Conservation (phyloP, 1,140 invertebrate genomes). For the Orius laevigatus region DNA sequence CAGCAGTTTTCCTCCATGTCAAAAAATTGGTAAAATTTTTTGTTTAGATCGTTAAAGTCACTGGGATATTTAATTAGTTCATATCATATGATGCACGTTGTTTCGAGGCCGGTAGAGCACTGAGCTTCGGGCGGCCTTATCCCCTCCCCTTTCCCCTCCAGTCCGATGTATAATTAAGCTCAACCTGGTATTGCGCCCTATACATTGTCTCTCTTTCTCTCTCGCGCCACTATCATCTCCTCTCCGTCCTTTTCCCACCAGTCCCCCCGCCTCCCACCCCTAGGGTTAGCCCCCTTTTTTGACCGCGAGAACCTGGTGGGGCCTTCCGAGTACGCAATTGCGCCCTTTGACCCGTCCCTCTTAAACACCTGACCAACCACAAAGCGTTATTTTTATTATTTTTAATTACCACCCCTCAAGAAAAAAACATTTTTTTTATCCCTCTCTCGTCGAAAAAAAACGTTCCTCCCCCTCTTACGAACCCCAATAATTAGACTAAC, state of each 20-base stretch:
- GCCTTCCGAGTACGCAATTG: constrained; percentile 4
- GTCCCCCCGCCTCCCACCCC: constrained; percentile 2
- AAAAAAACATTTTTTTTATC: neutral
- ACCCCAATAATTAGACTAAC: neutral
- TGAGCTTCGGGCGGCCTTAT: neutral
- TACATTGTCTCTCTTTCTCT: constrained; percentile 5
- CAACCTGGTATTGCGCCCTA: constrained; percentile 12
- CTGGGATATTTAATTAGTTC: neutral
- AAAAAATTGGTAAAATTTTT: neutral
- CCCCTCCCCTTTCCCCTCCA: constrained; percentile 1
- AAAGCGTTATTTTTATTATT: neutral
- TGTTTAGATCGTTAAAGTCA: neutral
- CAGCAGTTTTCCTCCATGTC: constrained; percentile 16
- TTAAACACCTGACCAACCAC: constrained; percentile 12
- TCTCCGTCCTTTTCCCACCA: neutral
- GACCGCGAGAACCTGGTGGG: too few species aligned
- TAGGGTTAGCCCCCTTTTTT: neutral
- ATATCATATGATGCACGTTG: neutral
- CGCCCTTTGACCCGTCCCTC: constrained; percentile 9
- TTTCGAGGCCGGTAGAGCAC: constrained; percentile 7
- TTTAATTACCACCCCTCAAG: too few species aligned
- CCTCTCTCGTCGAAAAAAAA: neutral
- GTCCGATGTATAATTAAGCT: constrained; percentile 5
- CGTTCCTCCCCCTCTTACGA: neutral
- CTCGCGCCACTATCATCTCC: neutral